Evolutionary conservation across 2,797 vertebrate species (phyloP), one percentile per base, ranked within the genome.

Genomic region (Eidolon dupreanum): DNA sequence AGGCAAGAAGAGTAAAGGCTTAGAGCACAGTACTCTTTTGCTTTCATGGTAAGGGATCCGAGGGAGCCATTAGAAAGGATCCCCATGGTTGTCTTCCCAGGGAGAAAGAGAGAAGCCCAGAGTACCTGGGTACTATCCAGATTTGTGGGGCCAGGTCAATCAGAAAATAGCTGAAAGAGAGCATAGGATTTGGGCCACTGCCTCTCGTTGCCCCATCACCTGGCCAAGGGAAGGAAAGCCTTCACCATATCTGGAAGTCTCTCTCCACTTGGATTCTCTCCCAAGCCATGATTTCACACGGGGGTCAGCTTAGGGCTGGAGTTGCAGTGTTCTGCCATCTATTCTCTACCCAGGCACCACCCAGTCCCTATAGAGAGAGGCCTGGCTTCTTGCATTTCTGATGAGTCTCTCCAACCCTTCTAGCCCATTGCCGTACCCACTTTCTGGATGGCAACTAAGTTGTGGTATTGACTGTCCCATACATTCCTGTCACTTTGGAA

Each of bases 191-290:
- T 73, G 8, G 53, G 22, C 24, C 36, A 38, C 19, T 61, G 19
- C 22, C 33, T 57, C 10, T 92, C 15, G 6, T 12, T 85, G 15
- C 49, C 55, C 26, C 3, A 20, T 88, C 49, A n/a, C 53, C 70
- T 71, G 49, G 2, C 26, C 38, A 4, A 55, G 46, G 43, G n/a
- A 90, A 70, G 20, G 26, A 90, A 96, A 49, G 4, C 10, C 12
- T 57, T 81, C n/a, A 36, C 70, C 43, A 22, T 96, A 55, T 68
- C n/a, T 71, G 49, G n/a, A 90, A 66, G 3, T 46, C 33, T 82
- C 4, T 38, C 8, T 55, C 55, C 4, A 73, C n/a, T 7, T 8
- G 81, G 36, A 12, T 86, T 73, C 28, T 70, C 28, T 61, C 19
- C 17, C 8, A 84, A 75, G 28, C 6, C 26, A 55, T 53, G 51